Evolutionary conservation across 2,797 vertebrate species (phyloP), one percentile per base, ranked within the genome.

Genomic region (Acridotheres tristis): DNA sequence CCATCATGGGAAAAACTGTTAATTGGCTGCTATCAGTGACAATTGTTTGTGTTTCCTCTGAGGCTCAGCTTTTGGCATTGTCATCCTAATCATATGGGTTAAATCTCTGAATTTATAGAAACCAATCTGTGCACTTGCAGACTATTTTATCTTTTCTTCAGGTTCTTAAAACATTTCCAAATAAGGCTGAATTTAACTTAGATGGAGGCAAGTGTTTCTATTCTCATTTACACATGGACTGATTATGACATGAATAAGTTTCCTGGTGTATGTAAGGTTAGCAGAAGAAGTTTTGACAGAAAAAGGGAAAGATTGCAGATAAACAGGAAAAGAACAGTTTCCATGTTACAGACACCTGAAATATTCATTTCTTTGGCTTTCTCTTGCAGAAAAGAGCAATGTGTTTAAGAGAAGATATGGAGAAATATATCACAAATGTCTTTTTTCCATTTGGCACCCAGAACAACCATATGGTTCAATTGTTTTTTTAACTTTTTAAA

Each of bases 21-120:
- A 93, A 91, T 82, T 57, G 61, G 48, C 61, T 94, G 72, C 84
- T 96, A 80, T 82, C 91, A 75, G 54, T 30, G 42, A 10, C 45
- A 73, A 68, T 69, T 95, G 76, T 95, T 90, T 93, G 87, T 93
- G 75, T 94, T 94, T 97, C 88, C 62, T 95, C 92, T 93, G 57
- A 81, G 90, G 65, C 65, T 91, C 36, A 30, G 72, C 57, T 95
- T 95, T 94, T 96, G 89, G 75, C 77, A 65, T 79, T 88, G 50
- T 73, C 57, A 27, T 68, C 82, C 23, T 67, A 94, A 86, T 95
- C 79, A 50, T 74, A 79, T 45, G 71, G 81, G 63, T 83, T 32
- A 88, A 85, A 90, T 88, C 62, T 96, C 90, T 89, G 69, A 93
- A 96, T 92, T 90, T 93, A 83, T 75, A 79, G 63, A 96, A 96